Evolutionary conservation across 2,113 vertebrate species (phyloP).

Genomic region (Psettodes erumei): DNA sequence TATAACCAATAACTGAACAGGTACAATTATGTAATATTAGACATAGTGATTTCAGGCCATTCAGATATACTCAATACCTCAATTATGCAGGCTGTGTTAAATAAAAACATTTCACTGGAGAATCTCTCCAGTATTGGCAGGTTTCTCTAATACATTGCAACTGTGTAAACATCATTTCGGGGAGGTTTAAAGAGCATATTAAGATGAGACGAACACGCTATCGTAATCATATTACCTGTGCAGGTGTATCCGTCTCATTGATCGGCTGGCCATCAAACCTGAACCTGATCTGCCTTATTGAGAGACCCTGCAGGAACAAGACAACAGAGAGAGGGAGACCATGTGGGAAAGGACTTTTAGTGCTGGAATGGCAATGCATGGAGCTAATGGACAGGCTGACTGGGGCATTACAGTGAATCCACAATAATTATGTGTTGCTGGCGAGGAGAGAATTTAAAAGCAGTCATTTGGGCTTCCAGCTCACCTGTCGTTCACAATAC

Average conservation of each 20-base stretch:
- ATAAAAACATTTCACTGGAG: background rate
- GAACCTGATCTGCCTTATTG: constrained; percentile 89
- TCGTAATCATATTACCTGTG: constrained; percentile 87
- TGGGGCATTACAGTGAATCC: background rate
- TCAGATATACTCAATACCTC: background rate
- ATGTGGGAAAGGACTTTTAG: background rate
- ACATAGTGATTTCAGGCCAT: background rate
- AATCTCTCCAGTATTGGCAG: background rate
- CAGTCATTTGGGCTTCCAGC: background rate
- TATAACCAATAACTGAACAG: background rate
- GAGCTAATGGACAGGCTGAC: background rate
- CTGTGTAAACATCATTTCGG: background rate
- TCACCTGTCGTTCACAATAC: constrained; percentile 94
- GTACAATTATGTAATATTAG: background rate
- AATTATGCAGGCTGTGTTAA: background rate
- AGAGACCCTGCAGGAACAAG: constrained; percentile 79
- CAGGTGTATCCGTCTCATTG: constrained; percentile 87
- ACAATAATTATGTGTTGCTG: background rate
- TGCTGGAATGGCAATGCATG: background rate
- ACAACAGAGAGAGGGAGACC: background rate
- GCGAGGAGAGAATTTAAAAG: background rate
- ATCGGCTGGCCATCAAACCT: constrained; percentile 88
- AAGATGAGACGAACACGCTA: background rate
- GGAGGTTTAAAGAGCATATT: background rate
- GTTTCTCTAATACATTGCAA: background rate